Evolutionary conservation across 1,140 invertebrate species (phyloP), one percentile per base, ranked within the genome.

Genomic region (Bombus impatiens): DNA sequence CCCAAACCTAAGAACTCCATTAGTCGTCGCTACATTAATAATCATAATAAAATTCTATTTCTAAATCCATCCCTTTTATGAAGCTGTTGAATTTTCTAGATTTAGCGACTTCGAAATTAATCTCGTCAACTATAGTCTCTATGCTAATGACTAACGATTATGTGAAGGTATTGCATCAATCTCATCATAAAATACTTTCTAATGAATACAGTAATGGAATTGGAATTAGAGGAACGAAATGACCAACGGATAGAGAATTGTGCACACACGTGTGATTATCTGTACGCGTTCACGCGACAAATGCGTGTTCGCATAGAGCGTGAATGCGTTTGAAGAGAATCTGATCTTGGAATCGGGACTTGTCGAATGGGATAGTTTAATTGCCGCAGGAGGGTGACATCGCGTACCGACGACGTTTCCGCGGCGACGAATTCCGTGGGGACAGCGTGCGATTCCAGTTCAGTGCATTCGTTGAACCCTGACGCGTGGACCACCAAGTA

Each of bases 211-310:
- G 67, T 59, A 37, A 80, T 79, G n/a, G 83, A 72, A 84, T 62
- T 57, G 37, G 32, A 79, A 71, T 84, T 13, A 57, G 62, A 78
- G n/a, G 32, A 42, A 71, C 62, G 59, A 37, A 57, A 75, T 70
- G 88, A 86, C 44, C 78, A 75, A n/a, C 68, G 62, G 47, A 35
- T 40, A 32, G 40, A 59, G 67, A 44, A 62, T 72, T 84, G 67
- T 5, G 82, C 82, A 79, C 67, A 67, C 76, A 78, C 67, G 82
- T 44, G 76, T 53, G 76, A 78, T 84, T 84, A 84, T 53, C 71
- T 59, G 78, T 71, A 68, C 78, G 84, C 78, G 78, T 82, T 82
- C 70, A 12, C 75, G 70, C 84, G 70, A n/a, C 44, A 82, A 86
- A 86, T 28, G 44, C 44, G 75, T 32, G 68, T 53, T 40, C 67